Base-by-base conservation (phyloP, 53 echinoderm and acorn worm species). In the Mesocentrotus franciscanus region DNA sequence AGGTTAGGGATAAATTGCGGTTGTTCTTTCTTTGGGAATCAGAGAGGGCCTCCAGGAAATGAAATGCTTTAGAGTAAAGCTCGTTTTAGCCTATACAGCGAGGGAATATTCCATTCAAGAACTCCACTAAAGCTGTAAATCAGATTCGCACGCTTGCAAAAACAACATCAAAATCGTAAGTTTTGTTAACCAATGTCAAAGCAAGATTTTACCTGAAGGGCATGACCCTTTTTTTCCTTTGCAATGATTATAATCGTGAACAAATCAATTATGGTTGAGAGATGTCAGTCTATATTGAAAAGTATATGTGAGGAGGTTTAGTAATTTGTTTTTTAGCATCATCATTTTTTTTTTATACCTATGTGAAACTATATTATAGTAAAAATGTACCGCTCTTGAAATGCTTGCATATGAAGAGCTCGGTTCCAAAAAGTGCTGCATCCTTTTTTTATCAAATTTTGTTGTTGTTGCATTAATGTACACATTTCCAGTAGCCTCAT, bases 41-140 rank as follows among this genome's bases (percentile, higher is more conserved):
- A 81, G 36, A 76, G 36, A 81, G 17, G 81, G 42, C 81, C 81
- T 33, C 81, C 1, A 42, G 81, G 81, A 81, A 81, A 81, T 81
- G 36, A 8, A 42, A 33, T 1, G 18, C 42, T 81, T 3, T 8
- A 81, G 20, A 36, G 81, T 42, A 81, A 33, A 81, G 81, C 81
- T 42, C 18, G 36, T 81, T 18, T 8, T 81, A 16, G 42, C 36
- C 9, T 20, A 81, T 8, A 17, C 36, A 42, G 42, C 36, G 81
- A 18, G 76, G 11, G 30, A 33, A 18, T 81, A 39, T 81, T 81
- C 81, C 81, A 81, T 81, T 81, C 42, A 81, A 81, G 36, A 11
- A 39, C 18, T 10, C 16, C 39, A 81, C 81, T 81, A 8, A 36
- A 42, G 20, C 42, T 81, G 81, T 81, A 18, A 42, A 81, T 81